Conservation (phyloP, 2,113 vertebrate genomes). For the Nerophis lumbriciformis region DNA sequence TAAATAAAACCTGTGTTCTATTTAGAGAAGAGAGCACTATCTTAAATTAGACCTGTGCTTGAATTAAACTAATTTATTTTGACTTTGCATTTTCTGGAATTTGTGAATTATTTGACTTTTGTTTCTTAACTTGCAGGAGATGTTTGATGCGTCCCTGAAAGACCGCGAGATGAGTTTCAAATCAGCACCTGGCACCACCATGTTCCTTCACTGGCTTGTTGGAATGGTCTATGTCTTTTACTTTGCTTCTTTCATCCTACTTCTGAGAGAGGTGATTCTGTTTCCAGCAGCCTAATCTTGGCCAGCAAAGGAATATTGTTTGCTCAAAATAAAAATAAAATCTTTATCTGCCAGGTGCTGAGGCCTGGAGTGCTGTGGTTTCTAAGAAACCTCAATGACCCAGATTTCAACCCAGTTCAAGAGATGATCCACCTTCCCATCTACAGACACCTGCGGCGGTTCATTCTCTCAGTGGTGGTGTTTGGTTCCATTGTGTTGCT, state of each 20-base stretch:
- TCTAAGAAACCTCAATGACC: conserved; percentile 98
- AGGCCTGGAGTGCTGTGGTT: conserved; percentile 98
- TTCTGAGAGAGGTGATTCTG: conserved; percentile 85
- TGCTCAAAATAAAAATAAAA: too few species aligned
- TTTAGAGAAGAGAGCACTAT: background rate
- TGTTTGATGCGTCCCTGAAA: conserved; percentile 97
- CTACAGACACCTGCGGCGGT: conserved; percentile 94
- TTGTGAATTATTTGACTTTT: background rate
- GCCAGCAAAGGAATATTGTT: background rate
- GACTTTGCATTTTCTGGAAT: too few species aligned
- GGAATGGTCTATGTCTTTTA: conserved; percentile 99
- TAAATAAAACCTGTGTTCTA: background rate
- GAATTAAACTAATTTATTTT: too few species aligned
- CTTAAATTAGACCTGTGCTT: too few species aligned
- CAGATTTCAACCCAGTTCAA: conserved; percentile 98
- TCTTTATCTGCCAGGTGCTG: conserved; percentile 75
- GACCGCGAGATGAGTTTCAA: conserved; percentile 96
- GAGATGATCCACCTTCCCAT: conserved; percentile 99
- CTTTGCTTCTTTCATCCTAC: conserved; percentile 96
- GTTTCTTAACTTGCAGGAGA: conserved; percentile 76
- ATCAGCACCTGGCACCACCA: conserved; percentile 95
- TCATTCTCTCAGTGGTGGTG: conserved; percentile 97
- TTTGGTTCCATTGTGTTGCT: conserved; percentile 97
- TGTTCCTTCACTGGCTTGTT: conserved; percentile 98
- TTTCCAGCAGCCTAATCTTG: background rate